Evolutionary conservation across 53 echinoderm and acorn worm genomes (phyloP), one percentile per base, ranked within the genome.

Genomic region (Henricia sp.): DNA sequence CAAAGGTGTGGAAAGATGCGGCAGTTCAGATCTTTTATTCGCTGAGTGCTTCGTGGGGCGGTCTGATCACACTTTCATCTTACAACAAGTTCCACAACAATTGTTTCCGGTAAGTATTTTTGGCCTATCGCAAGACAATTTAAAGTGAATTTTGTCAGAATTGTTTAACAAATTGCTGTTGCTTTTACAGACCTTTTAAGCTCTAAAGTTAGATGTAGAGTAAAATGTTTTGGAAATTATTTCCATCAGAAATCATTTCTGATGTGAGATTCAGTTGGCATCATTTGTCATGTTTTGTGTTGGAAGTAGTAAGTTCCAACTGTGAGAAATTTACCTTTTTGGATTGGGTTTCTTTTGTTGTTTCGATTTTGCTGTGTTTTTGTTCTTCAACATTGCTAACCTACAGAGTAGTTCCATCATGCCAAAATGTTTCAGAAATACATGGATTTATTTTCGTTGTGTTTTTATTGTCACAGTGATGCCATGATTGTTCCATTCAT

Each of bases 41-140:
- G 9, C 87, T 95, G 19, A 92, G 95, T 54, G 92, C 92, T 0
- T 92, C 95, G 13, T 95, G 92, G 92, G 95, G 95, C 9, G 95
- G 95, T 36, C 84, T 95, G 27, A 95, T 92, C 51, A 95, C 95
- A 3, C 69, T 95, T 37, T 86, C 92, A 6, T 95, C 95, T 28
- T 95, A 95, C 85, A 95, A 95, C 86, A 92, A 88, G 53, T 95
- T 95, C 82, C 89, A 89, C 77, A 95, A 95, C 87, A 95, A 94
- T 74, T 86, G 90, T 59, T 94, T 88, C 87, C 87, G 84, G 93
- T 93, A 59, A 17, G 67, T 3, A 50, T 4, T n/a, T n/a, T n/a
- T n/a, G 32, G 29, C 10, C 36, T n/a, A n/a, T n/a, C n/a, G n/a
- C n/a, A n/a, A n/a, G n/a, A n/a, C n/a, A n/a, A n/a, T 3, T 9